Evolutionary conservation across 2,888 invertebrate genomes (phyloP).

Genomic region (Drosophila anceps): DNA sequence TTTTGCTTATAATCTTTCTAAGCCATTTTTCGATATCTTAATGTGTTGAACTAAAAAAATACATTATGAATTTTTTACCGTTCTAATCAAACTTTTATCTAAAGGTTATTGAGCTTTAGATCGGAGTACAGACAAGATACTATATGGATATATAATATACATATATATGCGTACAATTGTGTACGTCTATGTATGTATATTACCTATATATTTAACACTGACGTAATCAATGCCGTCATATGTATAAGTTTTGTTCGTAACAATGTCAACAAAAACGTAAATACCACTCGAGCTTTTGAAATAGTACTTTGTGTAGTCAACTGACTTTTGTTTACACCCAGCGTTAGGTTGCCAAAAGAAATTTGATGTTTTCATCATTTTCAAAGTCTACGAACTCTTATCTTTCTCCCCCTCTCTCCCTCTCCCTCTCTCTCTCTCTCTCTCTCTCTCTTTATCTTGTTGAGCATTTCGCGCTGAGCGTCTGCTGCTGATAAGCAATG

Average conservation of each 20-base stretch:
- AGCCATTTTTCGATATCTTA: neutral
- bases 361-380: slow-evolving; percentile 39
- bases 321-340: slow-evolving; percentile 21
- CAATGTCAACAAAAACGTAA: slow-evolving; percentile 33
- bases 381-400: neutral
- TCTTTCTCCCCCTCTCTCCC: too few species aligned
- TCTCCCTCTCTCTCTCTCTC: neutral
- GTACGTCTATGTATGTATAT: neutral
- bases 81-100: neutral
- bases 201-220: neutral
- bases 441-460: neutral
- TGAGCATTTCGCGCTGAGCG: neutral
- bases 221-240: slow-evolving; percentile 14
- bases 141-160: neutral
- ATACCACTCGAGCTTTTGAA: slow-evolving; percentile 25
- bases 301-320: slow-evolving; percentile 18
- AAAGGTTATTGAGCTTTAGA: slow-evolving; percentile 11
- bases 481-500: slow-evolving; percentile 49
- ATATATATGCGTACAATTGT: neutral
- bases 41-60: neutral
- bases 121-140: neutral
- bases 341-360: slow-evolving; percentile 25
- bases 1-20: neutral
- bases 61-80: neutral
- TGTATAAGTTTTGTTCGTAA: neutral